phyloP scores from a whole-genome alignment of 2,888 invertebrate genomes.

The Caenorhabditis doughertyi region DNA sequence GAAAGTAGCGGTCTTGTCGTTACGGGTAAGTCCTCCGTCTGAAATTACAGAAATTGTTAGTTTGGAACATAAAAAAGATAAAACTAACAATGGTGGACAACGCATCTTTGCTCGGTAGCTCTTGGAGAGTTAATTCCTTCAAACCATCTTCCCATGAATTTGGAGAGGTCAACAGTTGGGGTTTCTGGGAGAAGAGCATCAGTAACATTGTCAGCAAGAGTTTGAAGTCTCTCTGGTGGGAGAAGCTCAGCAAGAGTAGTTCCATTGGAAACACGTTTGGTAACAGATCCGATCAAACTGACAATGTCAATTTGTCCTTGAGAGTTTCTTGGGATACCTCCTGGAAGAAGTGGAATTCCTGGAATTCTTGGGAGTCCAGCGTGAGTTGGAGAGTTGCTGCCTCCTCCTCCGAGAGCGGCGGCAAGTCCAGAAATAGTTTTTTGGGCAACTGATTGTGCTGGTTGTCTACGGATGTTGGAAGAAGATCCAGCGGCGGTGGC shows the following conservation, averaged over 20 bases:
- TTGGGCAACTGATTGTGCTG: conserved; percentile 79
- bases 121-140: conserved; percentile 82
- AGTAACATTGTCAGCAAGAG: conserved; percentile 83
- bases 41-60: conserved; percentile 36
- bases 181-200: conserved; percentile 82
- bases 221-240: conserved; percentile 82
- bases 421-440: conserved; percentile 87
- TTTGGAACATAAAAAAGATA: neutral
- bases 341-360: conserved; percentile 82
- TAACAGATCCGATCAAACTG: conserved; percentile 82
- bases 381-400: conserved; percentile 85
- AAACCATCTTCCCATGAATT: conserved; percentile 83
- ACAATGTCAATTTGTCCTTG: conserved; percentile 83
- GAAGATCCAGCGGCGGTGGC: conserved; percentile 58
- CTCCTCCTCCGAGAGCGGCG: conserved; percentile 87
- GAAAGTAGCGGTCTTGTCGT: conserved; percentile 83
- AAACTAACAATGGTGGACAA: conserved; percentile 82
- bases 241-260: conserved; percentile 82
- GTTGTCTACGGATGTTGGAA: conserved; percentile 80
- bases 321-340: conserved; percentile 82
- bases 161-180: conserved; percentile 81
- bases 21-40: conserved; percentile 83
- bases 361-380: conserved; percentile 82
- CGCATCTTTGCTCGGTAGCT: conserved; percentile 82
- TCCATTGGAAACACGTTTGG: conserved; percentile 82